phyloP scores from a whole-genome alignment of 2,888 invertebrate genomes.

The Dynastes tityus region DNA sequence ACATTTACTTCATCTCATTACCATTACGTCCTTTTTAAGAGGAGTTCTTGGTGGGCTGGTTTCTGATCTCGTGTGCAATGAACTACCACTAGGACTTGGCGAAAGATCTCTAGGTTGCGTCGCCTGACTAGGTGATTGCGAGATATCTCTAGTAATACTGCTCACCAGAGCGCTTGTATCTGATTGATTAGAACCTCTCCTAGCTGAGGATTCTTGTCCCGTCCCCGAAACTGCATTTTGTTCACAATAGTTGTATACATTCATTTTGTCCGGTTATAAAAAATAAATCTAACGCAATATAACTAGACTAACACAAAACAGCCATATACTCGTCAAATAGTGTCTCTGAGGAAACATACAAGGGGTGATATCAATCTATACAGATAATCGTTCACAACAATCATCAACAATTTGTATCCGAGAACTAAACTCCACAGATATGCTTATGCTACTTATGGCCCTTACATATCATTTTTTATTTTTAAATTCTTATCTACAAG shows the following conservation, averaged over 20 bases:
- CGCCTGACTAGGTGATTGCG: constrained; percentile 74
- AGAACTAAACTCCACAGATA: not conserved
- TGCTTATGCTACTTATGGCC: no score
- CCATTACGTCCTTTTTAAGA: constrained; percentile 65
- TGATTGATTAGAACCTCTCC: constrained; percentile 74
- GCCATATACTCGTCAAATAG: not conserved
- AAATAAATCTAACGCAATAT: not conserved
- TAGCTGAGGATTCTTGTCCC: constrained; percentile 68
- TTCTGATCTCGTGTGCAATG: constrained; percentile 72
- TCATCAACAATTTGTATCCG: no score
- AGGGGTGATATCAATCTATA: no score
- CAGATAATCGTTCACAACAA: no score
- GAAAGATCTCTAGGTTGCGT: constrained; percentile 72
- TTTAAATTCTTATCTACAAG: no score
- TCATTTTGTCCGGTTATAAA: not conserved
- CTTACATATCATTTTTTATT: no score
- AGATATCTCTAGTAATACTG: constrained; percentile 76
- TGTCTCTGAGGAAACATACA: no score
- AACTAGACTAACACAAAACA: constrained; percentile 26
- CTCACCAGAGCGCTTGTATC: constrained; percentile 78
- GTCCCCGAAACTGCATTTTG: constrained; percentile 67
- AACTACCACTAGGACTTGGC: constrained; percentile 74
- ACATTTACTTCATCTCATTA: not conserved
- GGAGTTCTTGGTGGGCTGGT: constrained; percentile 72
- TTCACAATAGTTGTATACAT: not conserved